Base-by-base conservation (phyloP, 1,140 invertebrate genomes). In the Rhizoglyphus robini region DNA sequence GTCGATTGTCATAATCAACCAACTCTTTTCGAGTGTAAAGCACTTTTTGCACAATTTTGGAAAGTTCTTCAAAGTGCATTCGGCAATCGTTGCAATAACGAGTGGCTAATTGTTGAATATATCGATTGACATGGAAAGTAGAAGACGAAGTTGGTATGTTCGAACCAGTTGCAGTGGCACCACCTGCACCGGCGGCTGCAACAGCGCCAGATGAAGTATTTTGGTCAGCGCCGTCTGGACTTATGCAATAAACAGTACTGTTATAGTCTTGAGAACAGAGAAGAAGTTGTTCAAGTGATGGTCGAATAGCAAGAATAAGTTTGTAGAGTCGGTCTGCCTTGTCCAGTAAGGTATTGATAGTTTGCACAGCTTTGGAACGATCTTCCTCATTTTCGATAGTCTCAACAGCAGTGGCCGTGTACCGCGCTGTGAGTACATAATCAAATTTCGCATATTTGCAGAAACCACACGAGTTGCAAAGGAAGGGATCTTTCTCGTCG, bases 391-490 rank as follows among this genome's bases (percentile, higher is more conserved):
- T 95, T 73, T 97, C 93, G 47, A 97, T 96, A 0, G 90, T 90
- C 79, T 97, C 93, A 0, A 96, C 92, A 25, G 91, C 91, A 1
- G 58, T 29, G 77, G 90, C 95, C 72, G 90, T 94, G 0, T 90
- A 86, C 46, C 88, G 83, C 1, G 87, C 91, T 3, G 86, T 87
- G 54, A 97, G 79, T 11, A 88, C 91, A 63, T 81, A 94, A 77
- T 98, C 95, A 76, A 99, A 96, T 76, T 97, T 96, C n/a, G 94
- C 95, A 77, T 98, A 98, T 78, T 98, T 98, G 79, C 94, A 98
- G 77, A 96, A 98, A 1, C 95, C 95, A 78, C 95, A 99, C 8
- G 92, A 88, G 77, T 97, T 95, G 75, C 95, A 98, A 15, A 99
- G 76, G 82, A 98, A 98, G 1, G 95, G 95, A 80, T 98, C 95